Percentiles rank a stretch among this genome's conserved stretches.
These are phyloP conservation scores for Pachliopta kotzebuea DNA, from an alignment of 2,888 invertebrate species.

Conservation along the genomic window DNA sequence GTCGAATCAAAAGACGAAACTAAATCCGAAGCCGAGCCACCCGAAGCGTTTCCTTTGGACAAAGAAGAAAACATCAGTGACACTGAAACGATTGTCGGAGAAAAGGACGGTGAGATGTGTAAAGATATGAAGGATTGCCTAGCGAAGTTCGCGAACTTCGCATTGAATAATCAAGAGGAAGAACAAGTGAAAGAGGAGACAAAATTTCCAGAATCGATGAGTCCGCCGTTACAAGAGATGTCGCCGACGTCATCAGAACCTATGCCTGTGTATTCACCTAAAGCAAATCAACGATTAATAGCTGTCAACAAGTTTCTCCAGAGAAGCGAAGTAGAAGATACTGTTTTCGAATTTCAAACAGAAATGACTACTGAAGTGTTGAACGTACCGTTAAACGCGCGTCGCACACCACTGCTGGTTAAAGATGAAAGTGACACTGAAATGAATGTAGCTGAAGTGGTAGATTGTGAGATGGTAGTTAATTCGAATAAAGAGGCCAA, in stretches of 20 bases:
- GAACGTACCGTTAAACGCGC: conserved; percentile 55
- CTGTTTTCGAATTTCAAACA: conserved; percentile 44
- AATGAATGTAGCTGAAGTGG: conserved; percentile 34
- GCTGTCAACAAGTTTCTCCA: conserved; percentile 57
- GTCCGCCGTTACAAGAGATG: conserved; percentile 70
- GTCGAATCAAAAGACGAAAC: conserved; percentile 40
- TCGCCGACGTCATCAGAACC: conserved; percentile 64
- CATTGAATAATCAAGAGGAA: conserved; percentile 46
- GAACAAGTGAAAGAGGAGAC: conserved; percentile 34
- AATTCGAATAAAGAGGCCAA: conserved; percentile 51
- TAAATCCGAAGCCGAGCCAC: conserved; percentile 55
- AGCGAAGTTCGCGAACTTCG: conserved; percentile 65
- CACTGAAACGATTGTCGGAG: conserved; percentile 60
- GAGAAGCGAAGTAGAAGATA: conserved; percentile 40
- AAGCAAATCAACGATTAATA: conserved; percentile 56
- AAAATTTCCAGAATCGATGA: conserved; percentile 65
- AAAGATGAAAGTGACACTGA: conserved; percentile 43
- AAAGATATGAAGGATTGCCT: conserved; percentile 70
- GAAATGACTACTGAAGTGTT: conserved; percentile 46
- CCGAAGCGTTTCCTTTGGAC: conserved; percentile 63
- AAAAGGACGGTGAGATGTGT: conserved; percentile 51
- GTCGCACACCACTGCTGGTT: conserved; percentile 44
- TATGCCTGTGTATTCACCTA: conserved; percentile 55
- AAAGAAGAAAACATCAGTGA: conserved; percentile 60
- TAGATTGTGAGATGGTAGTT: conserved; percentile 32